A percentile compares a stretch with the other conserved stretches of the same genome.
Conservation (phyloP, 2,113 vertebrate species). For the Thinocorus orbignyianus region DNA sequence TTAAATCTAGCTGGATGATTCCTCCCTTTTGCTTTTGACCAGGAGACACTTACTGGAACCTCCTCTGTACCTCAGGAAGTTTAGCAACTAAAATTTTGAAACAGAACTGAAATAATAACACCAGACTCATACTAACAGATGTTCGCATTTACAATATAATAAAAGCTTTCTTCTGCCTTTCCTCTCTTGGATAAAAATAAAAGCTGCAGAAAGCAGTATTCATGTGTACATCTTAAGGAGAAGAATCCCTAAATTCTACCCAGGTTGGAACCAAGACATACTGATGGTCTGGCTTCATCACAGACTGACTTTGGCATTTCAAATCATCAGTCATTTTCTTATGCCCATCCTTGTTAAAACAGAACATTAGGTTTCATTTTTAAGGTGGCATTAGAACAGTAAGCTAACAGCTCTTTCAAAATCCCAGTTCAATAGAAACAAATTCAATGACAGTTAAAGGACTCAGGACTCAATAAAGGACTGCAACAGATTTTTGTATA, state of each 20-base stretch:
- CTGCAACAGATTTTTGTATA: not conserved
- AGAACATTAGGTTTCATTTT: not conserved
- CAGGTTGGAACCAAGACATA: not conserved
- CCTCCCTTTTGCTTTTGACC: slow-evolving; percentile 32
- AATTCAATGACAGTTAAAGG: not conserved
- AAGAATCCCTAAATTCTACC: not conserved
- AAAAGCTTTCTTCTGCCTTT: not conserved
- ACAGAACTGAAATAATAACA: slow-evolving; percentile 52
- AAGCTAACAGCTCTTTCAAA: not conserved
- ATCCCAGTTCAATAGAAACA: not conserved
- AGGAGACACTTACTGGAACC: slow-evolving; percentile 38
- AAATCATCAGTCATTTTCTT: not conserved
- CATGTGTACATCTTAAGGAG: not conserved
- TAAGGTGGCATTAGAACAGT: not conserved
- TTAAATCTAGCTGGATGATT: slow-evolving; percentile 21
- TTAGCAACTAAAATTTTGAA: slow-evolving; percentile 41
- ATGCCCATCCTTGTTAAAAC: not conserved
- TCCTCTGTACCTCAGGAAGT: slow-evolving; percentile 40
- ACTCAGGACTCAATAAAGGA: not conserved
- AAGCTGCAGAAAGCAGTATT: slow-evolving; percentile 3
- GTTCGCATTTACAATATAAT: slow-evolving; percentile 37
- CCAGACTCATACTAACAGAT: slow-evolving; percentile 50
- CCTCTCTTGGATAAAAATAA: slow-evolving; percentile 28
- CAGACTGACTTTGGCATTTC: not conserved
- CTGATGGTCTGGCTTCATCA: not conserved